phyloP scores from a whole-genome alignment of 2,113 vertebrate genomes.

The Uria aalge region DNA sequence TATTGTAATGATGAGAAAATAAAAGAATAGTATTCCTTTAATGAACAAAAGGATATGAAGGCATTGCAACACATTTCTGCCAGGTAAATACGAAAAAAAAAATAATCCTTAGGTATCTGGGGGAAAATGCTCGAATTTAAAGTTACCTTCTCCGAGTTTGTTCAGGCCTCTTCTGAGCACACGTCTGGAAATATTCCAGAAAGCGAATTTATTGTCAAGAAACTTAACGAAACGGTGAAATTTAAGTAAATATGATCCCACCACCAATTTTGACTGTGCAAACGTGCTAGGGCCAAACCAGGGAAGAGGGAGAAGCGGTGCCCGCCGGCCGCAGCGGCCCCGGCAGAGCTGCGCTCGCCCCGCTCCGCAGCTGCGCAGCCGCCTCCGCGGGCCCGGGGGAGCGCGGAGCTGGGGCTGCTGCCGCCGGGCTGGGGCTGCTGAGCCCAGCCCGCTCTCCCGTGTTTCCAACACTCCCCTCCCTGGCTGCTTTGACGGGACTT shows the following conservation, averaged over 20 bases:
- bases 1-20: background rate
- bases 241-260: background rate
- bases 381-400: background rate
- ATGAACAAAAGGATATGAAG: background rate
- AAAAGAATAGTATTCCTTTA: background rate
- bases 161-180: background rate
- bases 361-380: background rate
- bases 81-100: background rate
- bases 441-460: accelerated
- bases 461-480: background rate
- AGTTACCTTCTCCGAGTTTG: background rate
- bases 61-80: background rate
- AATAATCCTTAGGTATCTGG: background rate
- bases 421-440: background rate
- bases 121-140: background rate
- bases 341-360: background rate
- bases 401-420: background rate
- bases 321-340: background rate
- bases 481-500: background rate
- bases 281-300: background rate
- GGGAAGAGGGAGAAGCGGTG: background rate
- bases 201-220: background rate
- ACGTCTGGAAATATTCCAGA: background rate
- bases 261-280: background rate
- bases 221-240: background rate